These are phyloP conservation scores for Chloebia gouldiae DNA, from an alignment of 2,113 vertebrate species.

Conservation along the genomic window DNA sequence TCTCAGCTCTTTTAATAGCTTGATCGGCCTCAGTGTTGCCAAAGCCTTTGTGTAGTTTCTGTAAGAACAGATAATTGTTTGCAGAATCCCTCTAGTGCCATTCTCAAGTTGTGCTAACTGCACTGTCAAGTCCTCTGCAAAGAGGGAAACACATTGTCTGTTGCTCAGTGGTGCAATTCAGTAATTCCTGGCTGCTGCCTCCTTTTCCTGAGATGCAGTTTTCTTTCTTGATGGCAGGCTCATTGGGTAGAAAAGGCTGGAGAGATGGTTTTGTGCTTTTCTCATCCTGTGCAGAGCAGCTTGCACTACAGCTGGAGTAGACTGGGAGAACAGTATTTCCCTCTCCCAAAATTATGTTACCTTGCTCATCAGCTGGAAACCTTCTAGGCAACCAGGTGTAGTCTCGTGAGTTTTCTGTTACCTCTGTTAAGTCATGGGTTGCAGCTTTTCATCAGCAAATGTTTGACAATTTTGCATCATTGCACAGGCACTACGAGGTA, in stretches of 20 bases:
- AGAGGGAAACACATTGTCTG: neutral
- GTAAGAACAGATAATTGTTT: neutral
- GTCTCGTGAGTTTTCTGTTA: neutral
- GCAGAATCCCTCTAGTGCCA: neutral
- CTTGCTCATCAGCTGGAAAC: neutral
- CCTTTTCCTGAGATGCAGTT: neutral
- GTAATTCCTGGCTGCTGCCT: neutral
- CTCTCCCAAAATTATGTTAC: neutral
- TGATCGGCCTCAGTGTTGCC: neutral
- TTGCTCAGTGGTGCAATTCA: neutral
- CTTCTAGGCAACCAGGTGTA: neutral
- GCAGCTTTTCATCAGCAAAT: neutral
- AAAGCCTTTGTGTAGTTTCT: neutral
- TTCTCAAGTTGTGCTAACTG: neutral
- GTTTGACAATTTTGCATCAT: neutral
- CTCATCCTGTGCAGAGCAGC: neutral
- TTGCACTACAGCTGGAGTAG: neutral
- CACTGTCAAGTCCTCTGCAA: neutral
- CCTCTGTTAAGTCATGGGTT: neutral
- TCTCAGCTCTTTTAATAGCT: neutral
- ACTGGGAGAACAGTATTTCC: accelerated
- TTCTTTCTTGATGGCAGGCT: neutral
- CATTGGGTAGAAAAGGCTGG: neutral
- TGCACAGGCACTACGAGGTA: neutral
- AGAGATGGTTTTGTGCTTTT: neutral